Conservation (phyloP, 2,797 vertebrate species). For the Aldrovandia affinis region DNA sequence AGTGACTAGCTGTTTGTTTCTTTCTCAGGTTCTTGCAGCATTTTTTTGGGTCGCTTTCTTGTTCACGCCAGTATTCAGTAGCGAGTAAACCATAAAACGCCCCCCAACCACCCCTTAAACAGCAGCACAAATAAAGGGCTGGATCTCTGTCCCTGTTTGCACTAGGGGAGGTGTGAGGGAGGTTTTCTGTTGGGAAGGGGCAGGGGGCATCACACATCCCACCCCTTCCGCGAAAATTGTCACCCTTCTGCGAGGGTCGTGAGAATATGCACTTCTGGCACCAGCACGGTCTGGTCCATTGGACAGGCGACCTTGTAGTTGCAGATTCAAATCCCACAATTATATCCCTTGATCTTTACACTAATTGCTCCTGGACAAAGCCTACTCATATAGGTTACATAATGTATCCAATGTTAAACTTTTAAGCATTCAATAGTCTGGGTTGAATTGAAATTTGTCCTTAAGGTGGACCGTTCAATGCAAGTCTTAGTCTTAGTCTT, state of each 20-base stretch:
- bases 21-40: not conserved
- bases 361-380: not conserved
- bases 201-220: not conserved
- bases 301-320: not conserved
- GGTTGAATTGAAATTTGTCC: not conserved
- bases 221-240: not conserved
- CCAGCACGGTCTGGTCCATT: not conserved
- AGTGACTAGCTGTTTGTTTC: not conserved
- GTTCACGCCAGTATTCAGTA: not conserved
- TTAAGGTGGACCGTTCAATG: not conserved
- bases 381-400: not conserved
- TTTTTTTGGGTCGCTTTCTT: not conserved
- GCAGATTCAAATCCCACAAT: not conserved
- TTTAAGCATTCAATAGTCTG: not conserved
- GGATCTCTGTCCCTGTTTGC: not conserved
- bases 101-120: not conserved
- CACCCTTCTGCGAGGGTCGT: not conserved
- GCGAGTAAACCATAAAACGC: not conserved
- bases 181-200: not conserved
- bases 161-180: not conserved
- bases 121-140: not conserved
- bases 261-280: not conserved
- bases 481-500: not conserved
- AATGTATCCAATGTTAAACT: not conserved
- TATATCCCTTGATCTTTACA: not conserved